Evolutionary conservation across 2,113 vertebrate species (phyloP), one percentile per base, ranked within the genome.

Genomic region (Chamaea fasciata): DNA sequence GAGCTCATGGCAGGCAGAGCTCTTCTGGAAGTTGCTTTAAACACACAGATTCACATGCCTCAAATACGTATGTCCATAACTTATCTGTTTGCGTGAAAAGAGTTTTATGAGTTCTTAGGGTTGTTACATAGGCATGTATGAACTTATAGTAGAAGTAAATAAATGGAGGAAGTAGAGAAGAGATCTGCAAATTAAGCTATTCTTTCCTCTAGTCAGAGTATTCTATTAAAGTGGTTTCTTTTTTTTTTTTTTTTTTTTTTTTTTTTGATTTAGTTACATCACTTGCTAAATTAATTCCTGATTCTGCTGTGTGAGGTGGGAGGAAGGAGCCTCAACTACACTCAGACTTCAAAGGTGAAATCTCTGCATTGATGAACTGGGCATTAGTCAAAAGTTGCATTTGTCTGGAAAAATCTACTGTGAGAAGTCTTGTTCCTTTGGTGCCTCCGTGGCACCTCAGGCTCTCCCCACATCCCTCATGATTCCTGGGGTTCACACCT

Each of bases 11-110:
- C 57, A 71, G n/a, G 19, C 63, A 77, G 59, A 74, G 27, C 13
- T 57, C 64, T 81, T 62, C 50, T 81, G 23, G 37, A 76, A 41
- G 37, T 37, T 79, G 33, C 13, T 83, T 73, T 68, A 64, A 35
- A 27, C 70, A n/a, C 17, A n/a, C 44, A 35, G 26, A 11, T 83
- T 65, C 78, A 39, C 11, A 2, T 69, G 35, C 33, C 67, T 88
- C 11, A 31, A 24, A 88, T 21, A 55, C 0, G 0, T 44, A 22
- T 33, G 7, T 21, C 3, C 46, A 6, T 41, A 52, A 69, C 15
- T 28, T 62, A 49, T 1, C 49, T 35, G 28, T 17, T 79, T 56
- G 33, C 69, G 62, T 80, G 30, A 35, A 47, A 65, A 81, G 11
- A 21, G n/a, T 30, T 82, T 79, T 68, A 11, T 33, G 49, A 68